Base-by-base conservation (phyloP, 1,140 invertebrate genomes). In the Thalassaphorura encarpata region DNA sequence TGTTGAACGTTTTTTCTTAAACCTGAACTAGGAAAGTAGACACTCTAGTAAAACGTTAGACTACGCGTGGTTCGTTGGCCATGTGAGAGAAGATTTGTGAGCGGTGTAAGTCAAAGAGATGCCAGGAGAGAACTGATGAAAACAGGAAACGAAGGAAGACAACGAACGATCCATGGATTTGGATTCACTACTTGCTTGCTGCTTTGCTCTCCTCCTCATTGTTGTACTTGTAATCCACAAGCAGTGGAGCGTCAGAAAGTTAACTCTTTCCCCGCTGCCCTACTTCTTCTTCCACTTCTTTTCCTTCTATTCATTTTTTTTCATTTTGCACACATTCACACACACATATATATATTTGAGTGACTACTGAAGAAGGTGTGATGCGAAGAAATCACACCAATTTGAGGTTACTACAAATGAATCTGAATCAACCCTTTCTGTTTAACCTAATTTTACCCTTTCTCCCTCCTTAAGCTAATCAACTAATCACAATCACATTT, bases 81-180 rank as follows among this genome's bases (percentile, higher is more conserved):
- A n/a, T n/a, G n/a, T n/a, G n/a, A n/a, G n/a, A n/a, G n/a, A n/a
- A 36, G 28, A 52, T 24, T 33, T 11, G 6, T 23, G 46, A 27
- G 28, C 42, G 47, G 33, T 56, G 54, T 29, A 48, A 16, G 21
- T 43, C 21, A 27, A 21, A 36, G 46, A 52, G 50, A 52, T 48
- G 56, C 50, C 41, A 52, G 23, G 45, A 36, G 41, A 58, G 40
- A 53, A 48, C 50, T 58, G 58, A 50, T 60, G 58, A 60, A 52
- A n/a, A n/a, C n/a, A n/a, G n/a, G n/a, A n/a, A 48, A 42, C 56
- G 43, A 47, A 47, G 45, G 28, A 6, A 43, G 19, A 26, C 45
- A 6, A 8, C 41, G 41, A 6, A 47, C 13, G 19, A 47, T 21
- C 45, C 33, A 36, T 8, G n/a, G 33, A n/a, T 36, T 26, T 27